A percentile compares a stretch with the other conserved stretches of the same genome.
These are phyloP conservation scores for Cyphomyrus plagiostoma DNA, from an alignment of 2,113 vertebrate species.

Conservation along the genomic window DNA sequence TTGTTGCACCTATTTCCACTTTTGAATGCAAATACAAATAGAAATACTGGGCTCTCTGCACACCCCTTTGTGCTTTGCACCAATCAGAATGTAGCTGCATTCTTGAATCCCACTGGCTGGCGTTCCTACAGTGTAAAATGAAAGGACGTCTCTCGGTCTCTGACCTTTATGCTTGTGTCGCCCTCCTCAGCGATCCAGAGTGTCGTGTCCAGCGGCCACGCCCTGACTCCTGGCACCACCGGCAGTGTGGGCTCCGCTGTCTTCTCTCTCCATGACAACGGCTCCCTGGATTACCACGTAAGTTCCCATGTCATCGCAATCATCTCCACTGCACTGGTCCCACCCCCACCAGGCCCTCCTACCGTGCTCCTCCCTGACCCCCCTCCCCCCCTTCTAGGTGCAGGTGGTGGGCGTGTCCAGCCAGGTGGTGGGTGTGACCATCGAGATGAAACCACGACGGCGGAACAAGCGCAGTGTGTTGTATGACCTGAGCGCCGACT, in stretches of 20 bases:
- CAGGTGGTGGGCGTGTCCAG: slow-evolving; percentile 78
- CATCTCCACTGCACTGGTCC: background rate
- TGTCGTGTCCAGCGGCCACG: slow-evolving; percentile 81
- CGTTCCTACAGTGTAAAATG: background rate
- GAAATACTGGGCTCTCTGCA: background rate
- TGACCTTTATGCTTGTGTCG: slow-evolving; percentile 22
- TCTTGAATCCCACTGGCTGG: slow-evolving; percentile 29
- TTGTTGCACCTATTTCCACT: background rate
- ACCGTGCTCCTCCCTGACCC: background rate
- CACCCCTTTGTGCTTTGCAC: background rate
- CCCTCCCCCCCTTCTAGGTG: slow-evolving; percentile 54
- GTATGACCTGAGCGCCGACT: slow-evolving; percentile 69
- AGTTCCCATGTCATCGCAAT: background rate
- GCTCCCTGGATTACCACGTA: slow-evolving; percentile 88
- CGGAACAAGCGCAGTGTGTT: slow-evolving; percentile 78
- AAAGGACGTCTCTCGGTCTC: background rate
- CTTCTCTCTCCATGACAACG: slow-evolving; percentile 78
- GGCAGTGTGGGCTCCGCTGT: slow-evolving; percentile 83
- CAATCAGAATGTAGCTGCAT: slow-evolving; percentile 27
- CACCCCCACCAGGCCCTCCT: background rate
- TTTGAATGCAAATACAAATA: background rate
- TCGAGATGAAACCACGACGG: slow-evolving; percentile 86
- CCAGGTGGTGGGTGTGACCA: slow-evolving; percentile 69
- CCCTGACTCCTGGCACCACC: slow-evolving; percentile 75
- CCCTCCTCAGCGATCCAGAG: slow-evolving; percentile 76